phyloP scores from a whole-genome alignment of 1,140 invertebrate genomes.

The Brachystomella parvula region DNA sequence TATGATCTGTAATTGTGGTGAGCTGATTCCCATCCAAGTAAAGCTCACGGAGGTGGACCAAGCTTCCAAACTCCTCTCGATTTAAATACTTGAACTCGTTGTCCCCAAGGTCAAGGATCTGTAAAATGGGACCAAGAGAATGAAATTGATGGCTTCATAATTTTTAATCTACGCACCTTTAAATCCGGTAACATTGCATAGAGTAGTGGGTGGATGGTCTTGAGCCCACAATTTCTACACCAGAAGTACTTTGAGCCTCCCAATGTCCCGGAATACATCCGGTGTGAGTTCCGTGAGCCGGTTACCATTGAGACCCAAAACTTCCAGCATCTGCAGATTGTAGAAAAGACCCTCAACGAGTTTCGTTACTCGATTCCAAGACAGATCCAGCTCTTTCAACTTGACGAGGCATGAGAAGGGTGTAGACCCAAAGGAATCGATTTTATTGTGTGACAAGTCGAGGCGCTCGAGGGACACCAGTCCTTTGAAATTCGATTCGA shows the following conservation, averaged over 20 bases:
- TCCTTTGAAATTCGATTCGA: constrained; percentile 43
- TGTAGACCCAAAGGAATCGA: constrained; percentile 53
- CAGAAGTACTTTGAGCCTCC: constrained; percentile 54
- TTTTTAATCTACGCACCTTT: constrained; percentile 21
- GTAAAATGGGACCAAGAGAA: constrained; percentile 31
- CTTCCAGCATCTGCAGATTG: constrained; percentile 55
- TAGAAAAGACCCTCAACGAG: constrained; percentile 60
- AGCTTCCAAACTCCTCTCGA: constrained; percentile 61
- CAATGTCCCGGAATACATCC: constrained; percentile 67
- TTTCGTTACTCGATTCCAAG: constrained; percentile 59
- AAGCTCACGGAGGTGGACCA: constrained; percentile 54
- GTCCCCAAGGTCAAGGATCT: constrained; percentile 63
- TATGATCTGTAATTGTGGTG: constrained; percentile 56
- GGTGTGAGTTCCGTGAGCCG: constrained; percentile 59
- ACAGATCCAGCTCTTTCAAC: constrained; percentile 58
- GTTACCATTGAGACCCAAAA: constrained; percentile 66
- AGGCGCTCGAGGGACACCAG: constrained; percentile 44
- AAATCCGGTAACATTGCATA: constrained; percentile 62
- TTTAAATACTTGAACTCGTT: constrained; percentile 69
- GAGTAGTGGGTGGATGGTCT: constrained; percentile 64
- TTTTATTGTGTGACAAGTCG: constrained; percentile 47
- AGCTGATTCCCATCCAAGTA: constrained; percentile 67
- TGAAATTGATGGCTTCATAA: constrained; percentile 15
- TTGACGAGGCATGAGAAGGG: constrained; percentile 59
- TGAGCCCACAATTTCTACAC: constrained; percentile 59